phyloP scores from a whole-genome alignment of 2,888 invertebrate genomes.

The Ochropleura leucogaster region DNA sequence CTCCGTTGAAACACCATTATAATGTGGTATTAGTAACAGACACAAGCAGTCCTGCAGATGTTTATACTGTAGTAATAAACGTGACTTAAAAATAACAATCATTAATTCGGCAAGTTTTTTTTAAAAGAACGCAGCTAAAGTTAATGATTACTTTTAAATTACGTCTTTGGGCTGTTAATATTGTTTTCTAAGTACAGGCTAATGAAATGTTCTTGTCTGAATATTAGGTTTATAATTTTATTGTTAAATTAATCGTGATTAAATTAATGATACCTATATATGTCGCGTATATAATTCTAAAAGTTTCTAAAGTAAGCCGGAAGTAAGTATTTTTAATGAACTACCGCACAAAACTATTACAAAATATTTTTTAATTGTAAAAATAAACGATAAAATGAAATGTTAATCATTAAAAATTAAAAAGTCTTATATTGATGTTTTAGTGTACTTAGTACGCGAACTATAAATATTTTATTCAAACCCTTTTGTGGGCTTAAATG shows the following conservation, averaged over 20 bases:
- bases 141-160: not conserved
- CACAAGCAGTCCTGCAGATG: not conserved
- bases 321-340: not conserved
- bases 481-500: slow-evolving; percentile 34
- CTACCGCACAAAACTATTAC: slow-evolving; percentile 48
- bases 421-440: slow-evolving; percentile 59
- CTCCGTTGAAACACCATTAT: not conserved
- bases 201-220: not conserved
- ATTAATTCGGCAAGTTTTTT: not conserved
- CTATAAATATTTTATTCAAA: slow-evolving; percentile 53
- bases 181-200: slow-evolving; percentile 7
- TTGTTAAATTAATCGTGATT: not conserved
- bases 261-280: slow-evolving; percentile 3
- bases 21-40: not conserved
- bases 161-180: not conserved
- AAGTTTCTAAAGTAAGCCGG: slow-evolving; percentile 21
- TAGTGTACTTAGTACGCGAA: slow-evolving; percentile 51
- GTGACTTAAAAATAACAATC: not conserved
- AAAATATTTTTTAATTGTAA: slow-evolving; percentile 31
- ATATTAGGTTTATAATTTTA: not conserved
- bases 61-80: not conserved
- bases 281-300: not conserved
- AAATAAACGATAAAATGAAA: slow-evolving; percentile 34
- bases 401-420: slow-evolving; percentile 45
- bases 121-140: not conserved